Percentiles rank a stretch among this genome's conserved stretches.
phyloP scores from a whole-genome alignment of 2,113 vertebrate species.

The Aplodontia rufa region DNA sequence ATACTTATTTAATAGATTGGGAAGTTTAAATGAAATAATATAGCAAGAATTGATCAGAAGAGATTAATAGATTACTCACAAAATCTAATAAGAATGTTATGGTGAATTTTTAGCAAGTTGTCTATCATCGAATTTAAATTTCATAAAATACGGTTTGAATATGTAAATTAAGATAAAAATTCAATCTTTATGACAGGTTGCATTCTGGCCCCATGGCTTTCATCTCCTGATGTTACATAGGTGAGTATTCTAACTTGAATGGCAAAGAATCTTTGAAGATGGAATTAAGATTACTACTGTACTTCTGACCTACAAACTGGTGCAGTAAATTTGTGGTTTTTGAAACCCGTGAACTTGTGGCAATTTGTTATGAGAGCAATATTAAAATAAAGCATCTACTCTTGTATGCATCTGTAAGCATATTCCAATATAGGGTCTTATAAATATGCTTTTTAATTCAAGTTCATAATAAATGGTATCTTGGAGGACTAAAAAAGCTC shows the following conservation, averaged over 20 bases:
- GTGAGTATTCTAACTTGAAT: not conserved
- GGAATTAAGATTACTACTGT: not conserved
- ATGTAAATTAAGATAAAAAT: not conserved
- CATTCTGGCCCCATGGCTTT: not conserved
- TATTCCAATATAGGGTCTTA: not conserved
- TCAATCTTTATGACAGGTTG: not conserved
- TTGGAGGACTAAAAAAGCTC: slow-evolving; percentile 21
- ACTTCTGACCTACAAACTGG: not conserved
- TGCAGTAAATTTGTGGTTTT: not conserved
- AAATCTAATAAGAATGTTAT: not conserved
- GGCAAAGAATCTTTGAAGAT: not conserved
- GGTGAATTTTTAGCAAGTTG: not conserved
- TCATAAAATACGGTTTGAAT: not conserved
- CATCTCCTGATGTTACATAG: not conserved
- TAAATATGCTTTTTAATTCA: slow-evolving; percentile 30
- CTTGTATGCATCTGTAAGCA: not conserved
- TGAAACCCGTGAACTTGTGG: not conserved
- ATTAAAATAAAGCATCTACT: not conserved
- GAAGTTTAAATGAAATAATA: not conserved
- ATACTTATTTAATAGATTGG: not conserved
- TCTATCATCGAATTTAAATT: not conserved
- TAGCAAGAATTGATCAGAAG: not conserved
- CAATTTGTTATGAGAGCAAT: not conserved
- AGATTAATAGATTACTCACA: not conserved
- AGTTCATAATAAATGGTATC: slow-evolving; percentile 35